Conservation (phyloP, 2,113 vertebrate species). For the Geococcyx californianus region DNA sequence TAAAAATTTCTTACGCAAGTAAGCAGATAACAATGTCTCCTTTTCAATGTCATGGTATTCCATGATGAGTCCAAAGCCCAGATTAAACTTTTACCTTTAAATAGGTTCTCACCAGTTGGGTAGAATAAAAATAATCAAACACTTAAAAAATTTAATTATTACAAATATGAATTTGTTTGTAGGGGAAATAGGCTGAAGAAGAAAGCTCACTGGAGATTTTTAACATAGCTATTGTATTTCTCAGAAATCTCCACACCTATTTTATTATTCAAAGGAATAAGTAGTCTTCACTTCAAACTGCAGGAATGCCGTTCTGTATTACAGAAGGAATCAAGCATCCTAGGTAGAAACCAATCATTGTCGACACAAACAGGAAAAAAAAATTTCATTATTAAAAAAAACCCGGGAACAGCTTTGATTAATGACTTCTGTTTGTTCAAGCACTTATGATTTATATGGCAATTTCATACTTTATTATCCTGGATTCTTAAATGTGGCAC, state of each 20-base stretch:
- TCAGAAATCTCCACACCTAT: not conserved
- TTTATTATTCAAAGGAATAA: not conserved
- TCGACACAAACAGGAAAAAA: not conserved
- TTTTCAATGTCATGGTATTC: not conserved
- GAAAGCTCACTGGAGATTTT: not conserved
- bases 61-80: not conserved
- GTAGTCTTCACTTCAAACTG: not conserved
- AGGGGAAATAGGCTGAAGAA: not conserved
- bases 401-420: not conserved
- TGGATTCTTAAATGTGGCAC: not conserved
- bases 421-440: conserved; percentile 19
- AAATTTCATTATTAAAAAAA: not conserved
- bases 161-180: not conserved
- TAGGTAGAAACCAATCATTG: not conserved
- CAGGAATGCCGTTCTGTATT: not conserved
- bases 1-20: not conserved
- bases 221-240: not conserved
- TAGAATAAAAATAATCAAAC: too few relatives aligned
- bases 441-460: conserved; percentile 12
- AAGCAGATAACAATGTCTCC: not conserved
- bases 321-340: not conserved
- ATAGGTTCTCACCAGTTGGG: not conserved
- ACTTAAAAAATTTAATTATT: not conserved
- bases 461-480: not conserved
- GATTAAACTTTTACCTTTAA: not conserved